These are phyloP conservation scores for Bettongia penicillata DNA, from an alignment of 2,113 vertebrate species.

Conservation along the genomic window DNA sequence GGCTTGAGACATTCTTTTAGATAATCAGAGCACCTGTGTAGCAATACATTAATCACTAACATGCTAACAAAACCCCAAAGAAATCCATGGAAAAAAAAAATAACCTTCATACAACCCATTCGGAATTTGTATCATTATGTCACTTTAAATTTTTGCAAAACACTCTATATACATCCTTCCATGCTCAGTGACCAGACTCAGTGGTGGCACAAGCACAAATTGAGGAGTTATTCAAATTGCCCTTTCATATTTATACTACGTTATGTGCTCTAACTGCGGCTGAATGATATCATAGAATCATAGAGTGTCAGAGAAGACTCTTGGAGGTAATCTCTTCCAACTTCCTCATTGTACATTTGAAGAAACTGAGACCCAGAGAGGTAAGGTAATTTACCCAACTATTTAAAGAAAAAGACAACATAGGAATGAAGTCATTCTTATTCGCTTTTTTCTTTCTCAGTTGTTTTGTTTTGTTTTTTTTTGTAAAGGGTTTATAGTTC, in stretches of 20 bases:
- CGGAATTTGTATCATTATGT: not conserved
- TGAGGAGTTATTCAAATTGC: not conserved
- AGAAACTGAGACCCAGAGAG: not conserved
- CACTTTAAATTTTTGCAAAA: not conserved
- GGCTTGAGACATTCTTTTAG: not conserved
- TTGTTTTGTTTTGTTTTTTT: not conserved
- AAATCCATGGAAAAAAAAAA: not conserved
- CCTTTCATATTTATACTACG: not conserved
- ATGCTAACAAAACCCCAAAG: not conserved
- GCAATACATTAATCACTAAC: not conserved
- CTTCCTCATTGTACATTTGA: not conserved
- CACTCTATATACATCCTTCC: not conserved
- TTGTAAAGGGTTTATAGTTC: not conserved
- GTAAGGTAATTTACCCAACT: not conserved
- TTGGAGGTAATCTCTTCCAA: not conserved
- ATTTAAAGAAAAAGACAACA: not conserved
- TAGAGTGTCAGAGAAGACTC: not conserved
- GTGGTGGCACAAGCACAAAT: not conserved
- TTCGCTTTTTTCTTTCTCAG: not conserved
- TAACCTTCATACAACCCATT: not conserved
- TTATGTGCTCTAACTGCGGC: not conserved
- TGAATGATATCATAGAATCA: not conserved
- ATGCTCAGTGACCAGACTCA: not conserved
- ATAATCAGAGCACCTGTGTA: not conserved
- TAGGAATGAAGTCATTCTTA: not conserved